phyloP scores from a whole-genome alignment of 2,113 vertebrate species.

The Malurus melanocephalus region DNA sequence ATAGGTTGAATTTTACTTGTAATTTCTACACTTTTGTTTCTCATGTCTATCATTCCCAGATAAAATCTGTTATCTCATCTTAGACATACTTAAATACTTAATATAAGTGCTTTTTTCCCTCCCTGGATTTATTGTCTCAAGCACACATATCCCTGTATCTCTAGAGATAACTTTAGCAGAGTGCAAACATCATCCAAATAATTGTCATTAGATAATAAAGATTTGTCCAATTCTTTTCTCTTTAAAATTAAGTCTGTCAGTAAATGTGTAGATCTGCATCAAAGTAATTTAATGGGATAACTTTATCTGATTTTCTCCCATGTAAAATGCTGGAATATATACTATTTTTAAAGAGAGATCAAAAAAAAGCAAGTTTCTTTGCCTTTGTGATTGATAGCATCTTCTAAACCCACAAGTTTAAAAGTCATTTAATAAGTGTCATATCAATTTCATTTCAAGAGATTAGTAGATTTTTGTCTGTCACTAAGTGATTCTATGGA shows the following conservation, averaged over 20 bases:
- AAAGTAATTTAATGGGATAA: background rate
- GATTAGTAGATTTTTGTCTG: background rate
- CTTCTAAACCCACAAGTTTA: background rate
- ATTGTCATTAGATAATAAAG: background rate
- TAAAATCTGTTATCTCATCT: background rate
- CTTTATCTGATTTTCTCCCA: background rate
- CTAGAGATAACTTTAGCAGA: background rate
- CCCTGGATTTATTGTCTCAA: background rate
- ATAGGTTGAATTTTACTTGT: conserved; percentile 7
- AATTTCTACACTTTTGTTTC: background rate
- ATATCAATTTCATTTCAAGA: background rate
- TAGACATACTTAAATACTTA: background rate
- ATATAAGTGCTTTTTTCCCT: background rate
- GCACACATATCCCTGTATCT: background rate
- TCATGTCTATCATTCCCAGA: background rate
- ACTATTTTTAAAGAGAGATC: background rate
- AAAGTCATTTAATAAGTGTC: background rate
- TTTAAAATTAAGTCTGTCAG: background rate
- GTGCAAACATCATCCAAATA: background rate
- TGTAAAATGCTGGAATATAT: background rate
- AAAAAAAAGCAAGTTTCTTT: background rate
- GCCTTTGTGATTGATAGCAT: background rate
- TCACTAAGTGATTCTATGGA: background rate
- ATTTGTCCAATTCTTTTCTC: background rate
- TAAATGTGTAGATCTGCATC: background rate